These are phyloP conservation scores for Indri indri DNA, from an alignment of 2,113 vertebrate genomes.

Conservation along the genomic window DNA sequence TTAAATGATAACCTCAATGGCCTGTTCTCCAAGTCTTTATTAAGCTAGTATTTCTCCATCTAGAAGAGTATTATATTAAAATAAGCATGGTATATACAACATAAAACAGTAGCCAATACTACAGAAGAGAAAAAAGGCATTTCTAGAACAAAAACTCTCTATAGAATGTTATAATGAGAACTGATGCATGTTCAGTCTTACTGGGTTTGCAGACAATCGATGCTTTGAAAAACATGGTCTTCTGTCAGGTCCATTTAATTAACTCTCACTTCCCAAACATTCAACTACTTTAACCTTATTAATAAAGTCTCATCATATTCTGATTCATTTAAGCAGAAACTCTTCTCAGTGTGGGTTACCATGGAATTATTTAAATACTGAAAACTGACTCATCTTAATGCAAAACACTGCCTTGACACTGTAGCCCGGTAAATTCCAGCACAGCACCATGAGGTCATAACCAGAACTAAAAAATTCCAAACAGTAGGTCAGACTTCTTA, in stretches of 20 bases:
- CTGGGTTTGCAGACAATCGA: background rate
- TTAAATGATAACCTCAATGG: background rate
- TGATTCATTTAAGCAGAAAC: conserved; percentile 5
- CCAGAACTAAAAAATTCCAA: conserved; percentile 64
- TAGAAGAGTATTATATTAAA: conserved; percentile 13
- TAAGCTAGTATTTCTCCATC: conserved; percentile 17
- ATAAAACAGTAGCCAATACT: background rate
- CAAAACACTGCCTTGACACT: background rate
- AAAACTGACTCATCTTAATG: background rate
- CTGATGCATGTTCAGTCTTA: background rate
- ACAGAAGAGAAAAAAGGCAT: background rate
- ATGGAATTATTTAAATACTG: background rate
- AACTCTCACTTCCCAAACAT: conserved; percentile 27
- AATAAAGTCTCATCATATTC: background rate
- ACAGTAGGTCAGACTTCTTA: background rate
- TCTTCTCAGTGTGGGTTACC: background rate
- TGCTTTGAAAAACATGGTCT: background rate
- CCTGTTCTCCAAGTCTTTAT: background rate
- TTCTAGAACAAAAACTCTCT: background rate
- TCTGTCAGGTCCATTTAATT: conserved; percentile 37
- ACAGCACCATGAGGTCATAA: background rate
- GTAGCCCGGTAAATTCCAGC: background rate
- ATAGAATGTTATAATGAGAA: background rate
- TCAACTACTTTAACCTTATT: background rate
- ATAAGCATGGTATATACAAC: background rate